Base-by-base conservation (phyloP, 1,140 invertebrate species). In the Whitmania pigra region DNA sequence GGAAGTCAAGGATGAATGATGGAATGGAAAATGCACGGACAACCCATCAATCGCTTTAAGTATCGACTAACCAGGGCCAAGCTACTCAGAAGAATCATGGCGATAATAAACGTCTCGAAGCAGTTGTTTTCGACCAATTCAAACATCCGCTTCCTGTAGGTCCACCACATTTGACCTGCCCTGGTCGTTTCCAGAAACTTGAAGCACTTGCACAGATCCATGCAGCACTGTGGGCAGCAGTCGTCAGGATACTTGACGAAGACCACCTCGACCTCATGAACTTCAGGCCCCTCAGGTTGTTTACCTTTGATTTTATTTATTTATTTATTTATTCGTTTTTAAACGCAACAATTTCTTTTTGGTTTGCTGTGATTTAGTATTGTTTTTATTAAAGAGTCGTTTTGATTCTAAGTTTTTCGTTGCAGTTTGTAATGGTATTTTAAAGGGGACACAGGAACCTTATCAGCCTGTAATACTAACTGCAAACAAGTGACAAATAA, bases 41-140 rank as follows among this genome's bases (percentile, higher is more conserved):
- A 13, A 63, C 15, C 43, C 43, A 49, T 49, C 43, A 63, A 63
- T 2, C 29, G 11, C 18, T 63, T 25, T 63, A 22, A 15, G 11
- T 7, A 15, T n/a, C n/a, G 20, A 70, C 69, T 20, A 13, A 93
- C 93, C 92, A 93, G 80, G 25, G 94, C 91, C 84, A 97, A 86
- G 86, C 92, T 96, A 86, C 93, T 97, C 76, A 94, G 87, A 80
- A 94, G 87, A 84, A 98, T 98, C 88, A 96, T 92, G 76, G 92
- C 89, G 79, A 98, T 94, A 80, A 97, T 91, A 83, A 93, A 89
- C 76, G 91, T 94, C 88, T 97, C 94, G 87, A 97, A 98, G 83
- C 95, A 92, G 84, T 94, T 95, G 85, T 97, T 93, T 84, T 97
- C 94, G 78, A 97, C 95, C 75, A 97, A 87, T 83, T 88, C 87